Evolutionary conservation across 2,888 invertebrate species (phyloP), one percentile per base, ranked within the genome.

Genomic region (Eustalomyia histrio): DNA sequence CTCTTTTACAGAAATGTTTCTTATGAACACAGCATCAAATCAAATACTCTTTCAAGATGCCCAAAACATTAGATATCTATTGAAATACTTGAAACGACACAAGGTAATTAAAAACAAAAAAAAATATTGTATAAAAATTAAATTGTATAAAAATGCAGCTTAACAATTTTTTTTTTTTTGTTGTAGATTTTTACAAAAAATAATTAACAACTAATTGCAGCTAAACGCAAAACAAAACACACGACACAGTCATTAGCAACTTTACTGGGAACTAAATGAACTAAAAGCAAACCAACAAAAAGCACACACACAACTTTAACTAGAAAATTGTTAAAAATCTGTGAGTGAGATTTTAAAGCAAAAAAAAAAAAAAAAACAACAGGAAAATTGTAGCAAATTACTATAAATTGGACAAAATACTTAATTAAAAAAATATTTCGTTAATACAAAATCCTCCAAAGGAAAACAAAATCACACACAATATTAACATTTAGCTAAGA

Each of bases 1-100:
- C 65, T 50, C 67, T 79, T 79, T n/a, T 79, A n/a, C 61, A 79
- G 78, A 79, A 79, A 79, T 79, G 78, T 63, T 79, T 33, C 61
- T 39, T 9, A 12, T 16, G 50, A 68, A 63, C 10, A 17, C 14
- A 50, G 24, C 12, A 50, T 12, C 50, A 12, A 12, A n/a, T 5
- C 7, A 39, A 18, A 69, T 24, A 50, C 47, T 60, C 24, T 55
- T 39, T 39, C 47, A 50, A 24, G 61, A 17, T 61, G 50, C n/a
- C 21, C 21, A 21, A 47, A 63, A 73, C n/a, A 39, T 67, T 17
- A 68, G 55, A 68, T 61, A 68, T 73, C 61, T 79, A 7, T 7
- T 67, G 9, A 79, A 73, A 18, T 73, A 61, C 29, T 73, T 47
- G 55, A 73, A 73, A 61, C 33, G 55, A 18, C 61, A 79, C 55